A percentile compares a stretch with the other conserved stretches of the same genome.
Conservation (phyloP, 1,140 invertebrate species). For the Bombus confusus region DNA sequence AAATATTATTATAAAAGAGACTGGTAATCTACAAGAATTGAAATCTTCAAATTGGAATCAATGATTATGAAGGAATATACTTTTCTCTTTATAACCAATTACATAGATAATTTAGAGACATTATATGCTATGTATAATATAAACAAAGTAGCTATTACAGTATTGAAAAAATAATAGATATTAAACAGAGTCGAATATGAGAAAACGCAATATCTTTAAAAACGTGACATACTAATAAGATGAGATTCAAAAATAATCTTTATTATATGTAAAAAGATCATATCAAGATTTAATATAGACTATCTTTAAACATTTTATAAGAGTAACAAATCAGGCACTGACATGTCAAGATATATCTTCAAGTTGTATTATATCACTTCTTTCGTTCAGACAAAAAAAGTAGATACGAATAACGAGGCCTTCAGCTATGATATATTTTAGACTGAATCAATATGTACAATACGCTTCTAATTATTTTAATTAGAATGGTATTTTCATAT, state of each 20-base stretch:
- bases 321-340: neutral
- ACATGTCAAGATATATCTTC: neutral
- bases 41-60: conserved; percentile 25
- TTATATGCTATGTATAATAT: conserved; percentile 2
- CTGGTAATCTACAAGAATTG: conserved; percentile 23
- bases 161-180: conserved; percentile 21
- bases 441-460: conserved; percentile 31
- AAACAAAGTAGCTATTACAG: conserved; percentile 15
- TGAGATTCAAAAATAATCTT: neutral
- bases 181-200: conserved; percentile 10
- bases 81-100: neutral
- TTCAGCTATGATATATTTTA: conserved; percentile 21
- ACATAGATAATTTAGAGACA: conserved; percentile 5
- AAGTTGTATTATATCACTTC: conserved; percentile 1
- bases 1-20: conserved; percentile 35
- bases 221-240: neutral
- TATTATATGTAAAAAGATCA: conserved; percentile 16
- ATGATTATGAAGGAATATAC: neutral
- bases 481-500: conserved; percentile 16
- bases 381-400: neutral
- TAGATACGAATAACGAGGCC: neutral
- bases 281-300: conserved; percentile 11
- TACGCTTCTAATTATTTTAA: conserved; percentile 3
- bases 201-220: conserved; percentile 25
- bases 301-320: conserved; percentile 5